A percentile compares a stretch with the other conserved stretches of the same genome.
phyloP scores from a whole-genome alignment of 37 sponge, comb jelly and placozoan genomes.

The Cladorhizidae sp. region DNA sequence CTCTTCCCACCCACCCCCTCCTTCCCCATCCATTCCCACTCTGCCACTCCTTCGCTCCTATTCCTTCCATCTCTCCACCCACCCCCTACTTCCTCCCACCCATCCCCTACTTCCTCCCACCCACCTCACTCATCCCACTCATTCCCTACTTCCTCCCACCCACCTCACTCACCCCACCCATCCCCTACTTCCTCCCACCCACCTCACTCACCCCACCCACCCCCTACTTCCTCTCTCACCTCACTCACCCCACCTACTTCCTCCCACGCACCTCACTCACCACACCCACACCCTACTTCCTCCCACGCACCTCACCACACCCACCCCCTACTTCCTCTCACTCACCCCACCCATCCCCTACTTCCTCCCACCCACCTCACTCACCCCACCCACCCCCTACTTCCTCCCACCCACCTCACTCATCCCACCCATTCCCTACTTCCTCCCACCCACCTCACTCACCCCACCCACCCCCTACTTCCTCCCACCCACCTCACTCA shows the following conservation, averaged over 20 bases:
- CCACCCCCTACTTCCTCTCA: not conserved
- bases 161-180: no score
- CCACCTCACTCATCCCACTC: no score
- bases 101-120: no score
- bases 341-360: constrained; percentile 3
- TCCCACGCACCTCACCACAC: no score
- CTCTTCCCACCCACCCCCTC: no score
- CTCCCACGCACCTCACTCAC: no score
- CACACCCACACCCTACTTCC: no score
- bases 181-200: not conserved
- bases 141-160: no score
- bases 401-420: not conserved
- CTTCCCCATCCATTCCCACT: not conserved
- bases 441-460: not conserved
- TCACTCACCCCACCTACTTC: no score
- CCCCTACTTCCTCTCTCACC: not conserved
- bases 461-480: not conserved
- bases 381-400: constrained; percentile 6
- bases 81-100: no score
- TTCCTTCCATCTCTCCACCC: no score
- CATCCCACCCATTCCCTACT: constrained; percentile 7
- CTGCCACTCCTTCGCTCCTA: no score
- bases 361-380: not conserved
- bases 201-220: not conserved
- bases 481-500: not conserved